Conservation (phyloP, 1,140 invertebrate species). For the Sweltsa coloradensis region DNA sequence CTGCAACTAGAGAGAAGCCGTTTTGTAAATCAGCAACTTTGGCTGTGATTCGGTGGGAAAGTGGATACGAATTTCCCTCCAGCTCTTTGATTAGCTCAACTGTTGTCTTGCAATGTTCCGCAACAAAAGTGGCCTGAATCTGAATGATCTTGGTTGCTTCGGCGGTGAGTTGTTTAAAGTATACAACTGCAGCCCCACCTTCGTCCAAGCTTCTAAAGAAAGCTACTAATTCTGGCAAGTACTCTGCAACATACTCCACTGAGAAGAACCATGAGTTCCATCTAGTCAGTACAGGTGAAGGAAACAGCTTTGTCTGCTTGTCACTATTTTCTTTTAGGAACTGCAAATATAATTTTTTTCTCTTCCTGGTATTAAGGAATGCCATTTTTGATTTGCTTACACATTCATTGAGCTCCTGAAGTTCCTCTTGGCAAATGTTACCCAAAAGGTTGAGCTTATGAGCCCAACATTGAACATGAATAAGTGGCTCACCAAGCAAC, state of each 20-base stretch:
- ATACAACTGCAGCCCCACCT: no score
- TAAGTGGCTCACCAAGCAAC: neutral
- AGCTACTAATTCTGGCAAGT: no score
- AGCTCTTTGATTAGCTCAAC: no score
- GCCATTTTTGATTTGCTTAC: neutral
- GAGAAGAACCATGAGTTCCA: constrained; percentile 8
- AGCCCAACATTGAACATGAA: constrained; percentile 4
- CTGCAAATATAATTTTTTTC: constrained; percentile 6
- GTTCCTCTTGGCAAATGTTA: neutral
- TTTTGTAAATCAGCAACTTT: no score
- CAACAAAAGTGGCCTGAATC: no score
- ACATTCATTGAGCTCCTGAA: constrained; percentile 4
- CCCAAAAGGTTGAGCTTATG: constrained; percentile 4
- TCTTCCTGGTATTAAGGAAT: constrained; percentile 5
- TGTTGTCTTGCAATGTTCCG: no score
- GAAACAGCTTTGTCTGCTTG: constrained; percentile 2
- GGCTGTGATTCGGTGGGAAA: no score
- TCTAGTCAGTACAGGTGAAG: constrained; percentile 6
- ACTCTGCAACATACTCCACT: constrained; percentile 1
- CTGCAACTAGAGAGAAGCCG: no score
- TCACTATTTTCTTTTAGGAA: constrained; percentile 7
- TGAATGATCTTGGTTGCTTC: no score
- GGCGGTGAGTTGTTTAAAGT: no score
- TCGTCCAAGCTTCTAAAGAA: no score
- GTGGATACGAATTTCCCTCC: no score